Base-by-base conservation (phyloP, 2,797 vertebrate genomes). In the Leptodactylus fallax region DNA sequence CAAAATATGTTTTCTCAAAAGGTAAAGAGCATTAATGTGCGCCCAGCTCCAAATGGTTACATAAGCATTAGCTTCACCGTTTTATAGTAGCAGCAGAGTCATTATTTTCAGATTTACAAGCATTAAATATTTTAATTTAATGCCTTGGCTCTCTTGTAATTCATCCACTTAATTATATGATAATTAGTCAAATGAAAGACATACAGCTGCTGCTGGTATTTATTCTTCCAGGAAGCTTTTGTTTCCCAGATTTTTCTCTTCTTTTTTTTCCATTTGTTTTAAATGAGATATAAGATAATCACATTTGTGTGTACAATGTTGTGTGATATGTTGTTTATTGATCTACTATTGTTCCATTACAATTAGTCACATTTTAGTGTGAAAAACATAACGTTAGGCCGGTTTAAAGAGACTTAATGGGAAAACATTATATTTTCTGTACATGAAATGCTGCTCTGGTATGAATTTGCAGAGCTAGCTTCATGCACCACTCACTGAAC, bases 121-220 rank as follows among this genome's bases (percentile, higher is more conserved):
- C 96, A 97, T 96, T 96, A 97, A 96, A 96, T 96, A 96, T 97
- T 97, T 97, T 96, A 97, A 96, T 97, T 96, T 97, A 96, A 96
- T 97, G 96, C 96, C 94, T 96, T 97, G 96, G 96, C 96, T 97
- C 95, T 96, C 96, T 96, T 96, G 96, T 96, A 96, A 97, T 96
- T 96, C 96, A 96, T 96, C 95, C 96, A 97, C 96, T 97, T 97
- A 97, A 97, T 97, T 97, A 97, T 96, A 95, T 95, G 93, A 96
- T 97, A 97, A 97, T 97, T 96, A 95, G 96, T 97, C 95, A 96
- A 95, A 96, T 95, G 95, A 97, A 96, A 97, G 95, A 94, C 94
- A 95, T 96, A 95, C 96, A 95, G 95, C 95, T 96, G 95, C 94
- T 95, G 93, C 94, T 89, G 88, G 67, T 93, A 94, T 92, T 93